Percentiles rank a stretch among this genome's conserved stretches.
Conservation (phyloP, 2,888 invertebrate genomes). For the Leucophenga montana region DNA sequence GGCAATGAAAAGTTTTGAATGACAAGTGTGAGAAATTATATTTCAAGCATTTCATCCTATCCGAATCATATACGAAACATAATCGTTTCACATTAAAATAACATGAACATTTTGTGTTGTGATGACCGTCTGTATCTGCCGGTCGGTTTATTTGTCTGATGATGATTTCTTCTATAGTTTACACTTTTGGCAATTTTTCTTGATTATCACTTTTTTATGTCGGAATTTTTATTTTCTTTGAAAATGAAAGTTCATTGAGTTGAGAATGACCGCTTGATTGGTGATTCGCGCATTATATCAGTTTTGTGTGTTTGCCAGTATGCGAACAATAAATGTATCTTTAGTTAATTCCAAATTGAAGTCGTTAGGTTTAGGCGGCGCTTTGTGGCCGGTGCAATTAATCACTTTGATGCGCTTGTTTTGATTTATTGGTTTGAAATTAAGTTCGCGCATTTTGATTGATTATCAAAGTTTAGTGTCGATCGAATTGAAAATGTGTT, state of each 20-base stretch:
- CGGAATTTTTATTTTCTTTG: constrained; percentile 36
- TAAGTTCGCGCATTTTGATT: constrained; percentile 31
- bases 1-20: constrained; percentile 2
- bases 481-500: not conserved
- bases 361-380: no score
- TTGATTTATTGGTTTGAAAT: constrained; percentile 57
- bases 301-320: not conserved
- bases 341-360: constrained; percentile 8
- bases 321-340: constrained; percentile 22
- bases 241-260: constrained; percentile 55
- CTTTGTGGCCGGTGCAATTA: no score
- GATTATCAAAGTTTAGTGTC: constrained; percentile 24
- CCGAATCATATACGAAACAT: not conserved
- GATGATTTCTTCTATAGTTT: constrained; percentile 16
- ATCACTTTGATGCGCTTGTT: constrained; percentile 46
- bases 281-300: no score
- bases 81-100: constrained; percentile 17
- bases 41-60: constrained; percentile 36
- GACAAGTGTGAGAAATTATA: constrained; percentile 62
- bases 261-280: no score
- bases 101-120: not conserved
- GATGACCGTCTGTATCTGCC: no score
- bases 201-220: no score
- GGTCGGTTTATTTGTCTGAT: no score
- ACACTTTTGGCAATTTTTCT: constrained; percentile 23